Percentiles rank a stretch among this genome's conserved stretches.
Conservation (phyloP, 2,113 vertebrate genomes). For the Microcebus ravelobensis region DNA sequence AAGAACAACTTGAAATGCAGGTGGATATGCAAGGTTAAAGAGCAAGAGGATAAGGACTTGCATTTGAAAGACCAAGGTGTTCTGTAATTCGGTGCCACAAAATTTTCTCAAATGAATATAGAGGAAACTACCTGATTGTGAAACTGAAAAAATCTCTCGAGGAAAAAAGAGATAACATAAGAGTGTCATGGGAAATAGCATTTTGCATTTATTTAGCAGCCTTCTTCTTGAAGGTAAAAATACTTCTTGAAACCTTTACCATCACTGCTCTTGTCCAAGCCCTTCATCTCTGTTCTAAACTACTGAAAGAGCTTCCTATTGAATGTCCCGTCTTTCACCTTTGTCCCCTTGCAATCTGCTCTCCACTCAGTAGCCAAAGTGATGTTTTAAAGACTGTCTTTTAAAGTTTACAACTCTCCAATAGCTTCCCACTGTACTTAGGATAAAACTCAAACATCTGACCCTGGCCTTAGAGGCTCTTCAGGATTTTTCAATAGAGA, state of each 20-base stretch:
- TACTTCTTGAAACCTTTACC: neutral
- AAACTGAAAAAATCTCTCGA: neutral
- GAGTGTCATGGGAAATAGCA: neutral
- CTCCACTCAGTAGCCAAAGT: neutral
- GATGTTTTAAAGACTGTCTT: neutral
- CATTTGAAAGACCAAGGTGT: constrained; percentile 53
- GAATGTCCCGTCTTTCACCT: neutral
- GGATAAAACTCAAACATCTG: neutral
- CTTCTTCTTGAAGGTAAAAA: neutral
- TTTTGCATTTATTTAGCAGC: neutral
- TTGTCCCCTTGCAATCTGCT: neutral
- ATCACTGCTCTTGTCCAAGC: neutral
- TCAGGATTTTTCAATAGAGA: neutral
- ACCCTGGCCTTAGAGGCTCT: neutral
- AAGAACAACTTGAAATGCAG: constrained; percentile 65
- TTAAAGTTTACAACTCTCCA: neutral
- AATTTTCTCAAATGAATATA: constrained; percentile 37
- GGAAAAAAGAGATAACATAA: neutral
- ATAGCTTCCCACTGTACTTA: neutral
- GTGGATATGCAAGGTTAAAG: constrained; percentile 44
- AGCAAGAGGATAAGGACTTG: constrained; percentile 51
- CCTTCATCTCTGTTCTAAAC: neutral
- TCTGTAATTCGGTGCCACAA: constrained; percentile 37
- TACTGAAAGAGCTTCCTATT: neutral
- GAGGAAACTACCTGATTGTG: neutral